These are phyloP conservation scores for human (Homo sapiens) DNA, from an alignment of 2,113 vertebrate genomes.

Conservation along the genomic window GRCh38 chr15:95294001-95294500, in stretches of 20 bases:
- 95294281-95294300: not conserved
- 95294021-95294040: no score
- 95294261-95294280: not conserved
- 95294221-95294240: not conserved
- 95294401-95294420: not conserved
- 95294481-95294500: not conserved
- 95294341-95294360: not conserved
- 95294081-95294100: not conserved
- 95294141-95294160: not conserved
- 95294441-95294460: not conserved
- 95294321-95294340: not conserved
- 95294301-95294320: not conserved
- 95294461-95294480: accelerated
- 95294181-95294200: not conserved
- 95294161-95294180: not conserved
- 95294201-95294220: not conserved
- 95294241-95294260: not conserved
- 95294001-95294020: not conserved
- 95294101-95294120: no score
- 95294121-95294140: not conserved
- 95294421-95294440: not conserved
- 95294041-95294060: accelerated
- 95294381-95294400: not conserved
- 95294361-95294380: not conserved
- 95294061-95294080: not conserved